A percentile compares a stretch with the other conserved stretches of the same genome.
phyloP scores from a whole-genome alignment of 30 jellyfish, hydroid and myxozoan genomes.

The Aurelia aurita complex sp. Pacific region DNA sequence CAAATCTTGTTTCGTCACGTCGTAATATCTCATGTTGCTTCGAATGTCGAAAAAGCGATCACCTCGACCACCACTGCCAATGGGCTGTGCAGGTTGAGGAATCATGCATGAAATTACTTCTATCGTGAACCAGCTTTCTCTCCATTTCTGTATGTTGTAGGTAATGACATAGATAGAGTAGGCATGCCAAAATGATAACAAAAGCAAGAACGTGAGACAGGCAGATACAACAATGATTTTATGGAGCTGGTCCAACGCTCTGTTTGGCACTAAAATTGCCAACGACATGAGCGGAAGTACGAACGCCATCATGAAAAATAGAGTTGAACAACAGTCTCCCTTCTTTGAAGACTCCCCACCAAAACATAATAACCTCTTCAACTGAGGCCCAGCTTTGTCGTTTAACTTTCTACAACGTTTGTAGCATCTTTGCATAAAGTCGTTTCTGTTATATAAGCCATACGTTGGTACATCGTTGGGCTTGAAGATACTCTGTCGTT shows the following conservation, averaged over 20 bases:
- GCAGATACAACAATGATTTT: slow-evolving; percentile 23
- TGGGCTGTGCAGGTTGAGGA: slow-evolving; percentile 41
- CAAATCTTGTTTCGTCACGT: slow-evolving; percentile 73
- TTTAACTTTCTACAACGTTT: slow-evolving; percentile 81
- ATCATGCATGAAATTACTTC: slow-evolving; percentile 47
- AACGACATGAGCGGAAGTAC: slow-evolving; percentile 63
- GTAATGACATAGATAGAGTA: slow-evolving; percentile 48
- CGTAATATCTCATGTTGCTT: slow-evolving; percentile 72
- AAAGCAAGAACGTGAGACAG: slow-evolving; percentile 42
- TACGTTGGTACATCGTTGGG: slow-evolving; percentile 91
- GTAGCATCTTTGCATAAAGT: slow-evolving; percentile 89
- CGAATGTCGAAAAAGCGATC: slow-evolving; percentile 81
- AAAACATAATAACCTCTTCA: slow-evolving; percentile 68
- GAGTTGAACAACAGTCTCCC: slow-evolving; percentile 82
- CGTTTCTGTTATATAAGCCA: slow-evolving; percentile 93
- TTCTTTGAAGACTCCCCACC: slow-evolving; percentile 91
- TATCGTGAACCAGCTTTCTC: slow-evolving; percentile 72
- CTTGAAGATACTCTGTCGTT: slow-evolving; percentile 46
- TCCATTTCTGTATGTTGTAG: slow-evolving; percentile 61
- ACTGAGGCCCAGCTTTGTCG: slow-evolving; percentile 68
- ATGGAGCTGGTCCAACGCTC: not conserved
- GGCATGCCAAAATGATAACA: slow-evolving; percentile 75
- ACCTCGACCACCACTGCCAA: slow-evolving; percentile 63
- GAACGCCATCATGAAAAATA: slow-evolving; percentile 67
- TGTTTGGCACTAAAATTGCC: slow-evolving; percentile 66